Conservation (phyloP, 2,888 invertebrate genomes). For the Noctua janthina region DNA sequence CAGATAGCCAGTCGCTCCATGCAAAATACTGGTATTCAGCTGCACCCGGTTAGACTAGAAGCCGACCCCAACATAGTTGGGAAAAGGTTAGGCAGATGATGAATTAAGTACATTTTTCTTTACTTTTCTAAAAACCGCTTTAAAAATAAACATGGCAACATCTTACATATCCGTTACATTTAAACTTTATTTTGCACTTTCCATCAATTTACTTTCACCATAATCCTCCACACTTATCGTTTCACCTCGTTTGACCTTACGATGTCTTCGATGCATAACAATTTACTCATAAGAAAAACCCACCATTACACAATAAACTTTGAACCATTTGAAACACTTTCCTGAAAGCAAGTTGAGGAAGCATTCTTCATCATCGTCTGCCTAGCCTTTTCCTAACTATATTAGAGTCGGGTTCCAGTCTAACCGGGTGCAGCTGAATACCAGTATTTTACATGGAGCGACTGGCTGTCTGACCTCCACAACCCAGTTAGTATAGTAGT, state of each 20-base stretch:
- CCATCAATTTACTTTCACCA: slow-evolving; percentile 16
- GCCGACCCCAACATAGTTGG: too few relatives aligned
- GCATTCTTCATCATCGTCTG: too few relatives aligned
- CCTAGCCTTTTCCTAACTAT: too few relatives aligned
- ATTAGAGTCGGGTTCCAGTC: too few relatives aligned
- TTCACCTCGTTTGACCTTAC: slow-evolving; percentile 14
- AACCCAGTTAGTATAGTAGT: too few relatives aligned
- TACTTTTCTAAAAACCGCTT: neutral
- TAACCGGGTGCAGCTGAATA: too few relatives aligned
- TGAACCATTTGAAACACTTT: neutral
- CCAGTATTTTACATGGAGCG: too few relatives aligned
- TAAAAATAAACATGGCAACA: neutral
- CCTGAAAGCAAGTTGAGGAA: neutral
- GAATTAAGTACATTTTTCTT: neutral
- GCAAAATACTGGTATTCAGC: too few relatives aligned
- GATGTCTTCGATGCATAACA: slow-evolving; percentile 20
- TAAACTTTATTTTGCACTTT: slow-evolving; percentile 6
- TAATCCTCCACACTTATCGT: neutral
- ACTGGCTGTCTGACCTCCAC: too few relatives aligned
- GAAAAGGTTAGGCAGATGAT: too few relatives aligned
- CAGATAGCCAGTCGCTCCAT: too few relatives aligned
- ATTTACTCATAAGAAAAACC: neutral
- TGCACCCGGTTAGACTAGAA: too few relatives aligned
- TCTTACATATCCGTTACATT: neutral
- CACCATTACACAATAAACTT: neutral